Evolutionary conservation across 1,140 invertebrate species (phyloP).

Genomic region (Drosophila tsacasi): DNA sequence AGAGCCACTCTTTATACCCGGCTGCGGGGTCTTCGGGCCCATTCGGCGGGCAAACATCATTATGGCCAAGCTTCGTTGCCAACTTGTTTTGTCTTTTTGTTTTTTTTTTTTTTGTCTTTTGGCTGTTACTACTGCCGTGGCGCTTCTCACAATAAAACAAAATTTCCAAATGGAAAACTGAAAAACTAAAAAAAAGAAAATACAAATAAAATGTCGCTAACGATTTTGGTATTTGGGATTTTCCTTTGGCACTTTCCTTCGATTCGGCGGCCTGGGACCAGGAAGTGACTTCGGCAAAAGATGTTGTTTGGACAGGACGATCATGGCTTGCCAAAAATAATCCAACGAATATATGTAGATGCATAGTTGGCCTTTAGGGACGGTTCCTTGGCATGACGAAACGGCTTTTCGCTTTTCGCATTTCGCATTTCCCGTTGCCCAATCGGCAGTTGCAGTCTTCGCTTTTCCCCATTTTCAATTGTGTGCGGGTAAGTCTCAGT

Average conservation of each 20-base stretch:
- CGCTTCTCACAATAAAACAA: conserved; percentile 77
- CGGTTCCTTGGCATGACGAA: conserved; percentile 36
- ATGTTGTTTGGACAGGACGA: conserved; percentile 23
- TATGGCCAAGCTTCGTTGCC: conserved; percentile 67
- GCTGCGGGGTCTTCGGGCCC: conserved; percentile 35
- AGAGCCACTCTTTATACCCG: conserved; percentile 82
- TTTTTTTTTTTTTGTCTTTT: conserved; percentile 13
- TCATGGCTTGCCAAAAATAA: conserved; percentile 16
- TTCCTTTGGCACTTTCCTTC: conserved; percentile 70
- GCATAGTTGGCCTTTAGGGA: conserved; percentile 15
- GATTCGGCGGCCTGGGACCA: conserved; percentile 61
- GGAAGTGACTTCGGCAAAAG: conserved; percentile 58
- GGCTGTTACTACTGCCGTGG: conserved; percentile 1
- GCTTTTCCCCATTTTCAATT: conserved; percentile 32
- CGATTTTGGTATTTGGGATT: conserved; percentile 74
- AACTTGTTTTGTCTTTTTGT: conserved; percentile 57
- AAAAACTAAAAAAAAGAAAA: conserved; percentile 44
- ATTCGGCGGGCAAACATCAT: conserved; percentile 61
- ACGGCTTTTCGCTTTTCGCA: conserved; percentile 21
- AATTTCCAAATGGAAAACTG: conserved; percentile 46
- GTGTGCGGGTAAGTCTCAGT: conserved; percentile 16
- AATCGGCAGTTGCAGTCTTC: conserved; percentile 37
- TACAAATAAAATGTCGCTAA: conserved; percentile 75
- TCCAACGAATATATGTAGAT: conserved; percentile 1
- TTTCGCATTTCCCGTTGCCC: conserved; percentile 44